These are phyloP conservation scores for Eulemur mongoz DNA, from an alignment of 2,797 vertebrate species.

Conservation along the genomic window DNA sequence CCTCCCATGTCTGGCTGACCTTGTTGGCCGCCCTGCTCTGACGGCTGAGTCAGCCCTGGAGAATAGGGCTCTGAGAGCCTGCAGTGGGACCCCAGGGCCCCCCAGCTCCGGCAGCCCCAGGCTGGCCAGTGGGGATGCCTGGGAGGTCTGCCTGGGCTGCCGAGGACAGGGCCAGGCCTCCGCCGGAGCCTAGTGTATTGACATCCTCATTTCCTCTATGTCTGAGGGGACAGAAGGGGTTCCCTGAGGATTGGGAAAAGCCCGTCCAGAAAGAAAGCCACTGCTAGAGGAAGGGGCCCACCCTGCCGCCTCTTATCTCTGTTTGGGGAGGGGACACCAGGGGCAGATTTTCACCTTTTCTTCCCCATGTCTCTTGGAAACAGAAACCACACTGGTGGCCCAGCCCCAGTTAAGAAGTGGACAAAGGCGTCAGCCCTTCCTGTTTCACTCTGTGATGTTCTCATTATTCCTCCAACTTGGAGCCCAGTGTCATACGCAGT, in stretches of 20 bases:
- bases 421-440: fast-evolving
- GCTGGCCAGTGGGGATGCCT: background rate
- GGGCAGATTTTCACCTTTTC: background rate
- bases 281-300: background rate
- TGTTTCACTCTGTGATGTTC: fast-evolving
- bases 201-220: background rate
- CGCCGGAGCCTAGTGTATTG: background rate
- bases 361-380: background rate
- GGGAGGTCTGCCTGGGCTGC: background rate
- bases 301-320: background rate
- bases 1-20: background rate
- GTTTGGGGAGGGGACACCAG: too few species aligned
- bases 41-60: background rate
- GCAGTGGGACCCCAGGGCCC: fast-evolving
- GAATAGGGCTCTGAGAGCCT: background rate
- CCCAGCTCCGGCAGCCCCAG: background rate
- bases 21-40: background rate
- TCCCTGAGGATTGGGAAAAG: background rate
- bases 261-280: background rate
- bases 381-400: background rate
- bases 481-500: background rate
- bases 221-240: background rate
- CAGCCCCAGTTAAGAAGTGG: background rate
- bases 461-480: background rate
- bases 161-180: background rate